These are phyloP conservation scores for Spea multiplicata DNA, from an alignment of 2,113 vertebrate genomes.

Conservation along the genomic window DNA sequence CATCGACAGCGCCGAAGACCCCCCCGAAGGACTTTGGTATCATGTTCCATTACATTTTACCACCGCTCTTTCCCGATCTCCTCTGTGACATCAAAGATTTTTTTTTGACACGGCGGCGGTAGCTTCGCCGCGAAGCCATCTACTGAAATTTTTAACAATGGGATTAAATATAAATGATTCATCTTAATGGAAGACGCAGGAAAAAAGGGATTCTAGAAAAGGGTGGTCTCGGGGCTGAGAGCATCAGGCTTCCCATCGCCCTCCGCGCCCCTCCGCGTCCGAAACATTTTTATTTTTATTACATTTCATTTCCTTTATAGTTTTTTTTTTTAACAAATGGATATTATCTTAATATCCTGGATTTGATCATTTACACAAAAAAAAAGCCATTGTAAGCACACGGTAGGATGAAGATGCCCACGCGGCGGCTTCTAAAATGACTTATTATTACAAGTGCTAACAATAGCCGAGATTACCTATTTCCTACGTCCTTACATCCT, in stretches of 20 bases:
- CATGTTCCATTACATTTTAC: slow-evolving; percentile 79
- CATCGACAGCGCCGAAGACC: slow-evolving; percentile 64
- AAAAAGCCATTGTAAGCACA: slow-evolving; percentile 58
- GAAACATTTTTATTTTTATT: slow-evolving; percentile 59
- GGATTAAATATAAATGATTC: slow-evolving; percentile 76
- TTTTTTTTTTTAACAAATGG: slow-evolving; percentile 48
- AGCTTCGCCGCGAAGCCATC: slow-evolving; percentile 71
- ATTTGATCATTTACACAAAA: slow-evolving; percentile 53
- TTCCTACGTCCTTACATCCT: slow-evolving; percentile 52
- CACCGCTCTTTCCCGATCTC: slow-evolving; percentile 72
- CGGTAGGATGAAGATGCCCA: slow-evolving; percentile 42
- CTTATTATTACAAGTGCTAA: slow-evolving; percentile 55
- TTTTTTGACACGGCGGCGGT: slow-evolving; percentile 71
- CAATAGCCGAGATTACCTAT: slow-evolving; percentile 54
- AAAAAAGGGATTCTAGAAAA: slow-evolving; percentile 57
- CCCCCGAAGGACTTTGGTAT: slow-evolving; percentile 70
- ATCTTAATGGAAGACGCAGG: slow-evolving; percentile 64
- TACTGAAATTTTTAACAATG: slow-evolving; percentile 76
- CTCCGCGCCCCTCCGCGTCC: slow-evolving; percentile 59
- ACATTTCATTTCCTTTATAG: slow-evolving; percentile 58
- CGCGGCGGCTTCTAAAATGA: slow-evolving; percentile 34
- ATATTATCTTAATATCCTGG: slow-evolving; percentile 56
- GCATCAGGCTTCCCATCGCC: slow-evolving; percentile 61
- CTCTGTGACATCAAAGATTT: slow-evolving; percentile 75
- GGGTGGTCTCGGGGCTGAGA: slow-evolving; percentile 56